These are phyloP conservation scores for Echeneis naucrates DNA, from an alignment of 2,797 vertebrate genomes.

Conservation along the genomic window DNA sequence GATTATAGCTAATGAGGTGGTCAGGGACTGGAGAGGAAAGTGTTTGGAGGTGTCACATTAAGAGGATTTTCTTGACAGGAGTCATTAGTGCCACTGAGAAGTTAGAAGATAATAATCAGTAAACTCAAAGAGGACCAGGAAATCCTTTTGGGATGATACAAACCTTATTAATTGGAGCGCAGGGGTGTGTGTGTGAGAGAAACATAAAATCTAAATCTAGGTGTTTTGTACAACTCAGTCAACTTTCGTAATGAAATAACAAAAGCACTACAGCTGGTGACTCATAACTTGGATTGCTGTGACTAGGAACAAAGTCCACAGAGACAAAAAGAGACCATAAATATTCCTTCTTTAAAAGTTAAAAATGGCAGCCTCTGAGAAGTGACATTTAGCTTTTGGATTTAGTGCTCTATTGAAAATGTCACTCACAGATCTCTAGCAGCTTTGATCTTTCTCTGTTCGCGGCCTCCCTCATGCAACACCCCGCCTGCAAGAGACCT, in stretches of 20 bases:
- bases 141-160: constrained; percentile 26
- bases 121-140: constrained; percentile 18
- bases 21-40: constrained; percentile 28
- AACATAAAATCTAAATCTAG: neutral
- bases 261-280: neutral
- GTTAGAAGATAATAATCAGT: constrained; percentile 36
- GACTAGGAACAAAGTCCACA: neutral
- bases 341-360: neutral
- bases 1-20: constrained; percentile 72
- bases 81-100: constrained; percentile 47
- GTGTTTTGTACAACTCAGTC: neutral
- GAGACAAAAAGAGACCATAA: neutral
- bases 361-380: neutral
- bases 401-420: constrained; percentile 11
- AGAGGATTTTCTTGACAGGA: constrained; percentile 50
- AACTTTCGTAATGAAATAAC: neutral
- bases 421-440: constrained; percentile 31
- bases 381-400: constrained; percentile 46
- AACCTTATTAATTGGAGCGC: constrained; percentile 9
- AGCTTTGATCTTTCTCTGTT: constrained; percentile 51
- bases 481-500: constrained; percentile 28
- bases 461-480: constrained; percentile 16
- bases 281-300: neutral
- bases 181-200: neutral
- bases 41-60: constrained; percentile 35